A percentile compares a stretch with the other conserved stretches of the same genome.
These are phyloP conservation scores for Hypolimnas misippus DNA, from an alignment of 2,888 invertebrate species.

Conservation along the genomic window DNA sequence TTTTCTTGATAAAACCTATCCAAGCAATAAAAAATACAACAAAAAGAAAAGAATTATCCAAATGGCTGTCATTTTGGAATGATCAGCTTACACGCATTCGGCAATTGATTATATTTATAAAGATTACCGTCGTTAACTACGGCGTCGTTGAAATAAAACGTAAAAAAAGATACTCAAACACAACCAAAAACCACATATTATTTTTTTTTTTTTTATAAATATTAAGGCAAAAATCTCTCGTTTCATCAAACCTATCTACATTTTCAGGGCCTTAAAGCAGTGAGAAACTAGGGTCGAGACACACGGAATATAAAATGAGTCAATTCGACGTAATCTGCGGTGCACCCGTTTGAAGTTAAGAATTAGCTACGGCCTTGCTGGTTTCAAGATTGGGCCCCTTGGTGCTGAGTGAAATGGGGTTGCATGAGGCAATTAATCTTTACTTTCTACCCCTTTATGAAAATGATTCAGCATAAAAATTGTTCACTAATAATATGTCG, in stretches of 20 bases:
- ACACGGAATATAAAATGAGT: conserved; percentile 79
- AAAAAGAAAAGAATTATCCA: no score
- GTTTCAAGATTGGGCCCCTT: conserved; percentile 37
- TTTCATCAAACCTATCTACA: background rate
- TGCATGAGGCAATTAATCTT: conserved; percentile 28
- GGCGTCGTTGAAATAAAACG: no score
- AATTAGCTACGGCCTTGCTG: conserved; percentile 32
- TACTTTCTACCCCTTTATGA: conserved; percentile 17
- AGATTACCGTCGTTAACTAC: no score
- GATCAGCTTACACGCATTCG: no score
- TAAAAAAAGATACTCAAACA: no score
- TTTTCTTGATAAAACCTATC: no score
- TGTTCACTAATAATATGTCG: background rate
- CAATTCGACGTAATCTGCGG: conserved; percentile 68
- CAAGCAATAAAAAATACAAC: no score
- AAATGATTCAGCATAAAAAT: background rate
- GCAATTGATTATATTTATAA: no score
- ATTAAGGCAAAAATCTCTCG: background rate
- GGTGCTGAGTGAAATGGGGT: conserved; percentile 31
- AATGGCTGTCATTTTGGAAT: no score
- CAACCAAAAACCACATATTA: no score
- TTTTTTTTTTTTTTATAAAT: background rate
- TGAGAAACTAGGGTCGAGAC: conserved; percentile 51
- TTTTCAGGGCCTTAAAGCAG: conserved; percentile 31
- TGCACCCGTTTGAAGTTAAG: conserved; percentile 42